Conservation (phyloP, 2,888 invertebrate species). For the Macrosiphum euphorbiae region DNA sequence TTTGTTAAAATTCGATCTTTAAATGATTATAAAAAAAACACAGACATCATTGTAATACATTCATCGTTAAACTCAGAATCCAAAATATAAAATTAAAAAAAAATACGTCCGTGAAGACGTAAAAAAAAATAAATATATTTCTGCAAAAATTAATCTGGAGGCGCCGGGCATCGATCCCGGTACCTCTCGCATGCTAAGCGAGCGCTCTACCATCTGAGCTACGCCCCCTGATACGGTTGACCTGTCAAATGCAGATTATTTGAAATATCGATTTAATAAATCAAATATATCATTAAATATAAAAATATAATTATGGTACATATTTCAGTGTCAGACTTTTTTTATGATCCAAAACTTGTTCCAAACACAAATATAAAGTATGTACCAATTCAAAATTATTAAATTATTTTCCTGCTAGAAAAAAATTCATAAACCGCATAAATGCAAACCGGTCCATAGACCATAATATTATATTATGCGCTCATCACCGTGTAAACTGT, state of each 20-base stretch:
- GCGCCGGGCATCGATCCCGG: constrained; percentile 73
- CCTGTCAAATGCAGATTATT: neutral
- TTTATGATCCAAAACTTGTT: neutral
- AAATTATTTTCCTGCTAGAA: neutral
- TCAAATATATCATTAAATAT: neutral
- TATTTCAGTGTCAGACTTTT: neutral
- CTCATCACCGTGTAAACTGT: too few species aligned
- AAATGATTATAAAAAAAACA: too few species aligned
- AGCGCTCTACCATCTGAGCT: constrained; percentile 75
- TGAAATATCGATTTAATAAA: neutral
- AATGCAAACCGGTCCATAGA: too few species aligned
- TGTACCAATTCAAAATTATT: neutral
- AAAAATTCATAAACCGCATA: neutral
- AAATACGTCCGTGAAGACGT: neutral
- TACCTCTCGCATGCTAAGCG: constrained; percentile 75
- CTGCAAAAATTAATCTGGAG: constrained; percentile 67
- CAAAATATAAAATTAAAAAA: neutral
- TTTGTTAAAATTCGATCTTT: too few species aligned
- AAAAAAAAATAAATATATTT: neutral
- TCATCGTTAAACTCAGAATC: too few species aligned
- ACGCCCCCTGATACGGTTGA: constrained; percentile 69
- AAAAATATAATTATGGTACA: too few species aligned
- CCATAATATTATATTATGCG: too few species aligned
- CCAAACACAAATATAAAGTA: neutral
- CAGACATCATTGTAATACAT: too few species aligned